phyloP scores from a whole-genome alignment of 2,888 invertebrate genomes.

The Baronia brevicornis region DNA sequence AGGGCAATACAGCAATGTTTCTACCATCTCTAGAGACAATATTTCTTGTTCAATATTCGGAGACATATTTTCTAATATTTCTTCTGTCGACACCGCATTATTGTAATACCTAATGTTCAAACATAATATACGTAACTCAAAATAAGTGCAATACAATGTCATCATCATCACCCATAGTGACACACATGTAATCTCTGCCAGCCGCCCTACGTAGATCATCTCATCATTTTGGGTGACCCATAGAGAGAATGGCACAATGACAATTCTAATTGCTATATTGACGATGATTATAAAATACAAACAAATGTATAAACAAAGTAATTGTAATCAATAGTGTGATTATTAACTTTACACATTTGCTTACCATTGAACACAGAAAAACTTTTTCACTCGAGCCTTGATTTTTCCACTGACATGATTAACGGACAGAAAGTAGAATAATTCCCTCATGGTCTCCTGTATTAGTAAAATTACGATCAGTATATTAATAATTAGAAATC shows the following conservation, averaged over 20 bases:
- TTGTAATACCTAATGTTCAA: slow-evolving; percentile 54
- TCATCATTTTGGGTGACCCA: no score
- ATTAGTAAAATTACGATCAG: slow-evolving; percentile 15
- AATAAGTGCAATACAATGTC: no score
- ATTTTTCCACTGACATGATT: slow-evolving; percentile 63
- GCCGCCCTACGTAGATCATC: no score
- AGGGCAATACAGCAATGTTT: slow-evolving; percentile 49
- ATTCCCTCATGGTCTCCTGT: slow-evolving; percentile 63
- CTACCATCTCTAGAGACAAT: slow-evolving; percentile 55
- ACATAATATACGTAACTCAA: no score
- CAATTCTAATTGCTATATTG: no score
- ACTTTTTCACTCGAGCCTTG: slow-evolving; percentile 58
- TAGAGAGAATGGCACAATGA: no score
- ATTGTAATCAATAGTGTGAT: slow-evolving; percentile 1
- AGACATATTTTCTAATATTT: slow-evolving; percentile 59
- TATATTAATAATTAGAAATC: slow-evolving; percentile 9
- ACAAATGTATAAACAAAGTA: no score
- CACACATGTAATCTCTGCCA: no score
- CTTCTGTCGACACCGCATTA: slow-evolving; percentile 48
- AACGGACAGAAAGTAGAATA: slow-evolving; percentile 62
- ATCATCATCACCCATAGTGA: no score
- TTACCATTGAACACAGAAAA: slow-evolving; percentile 64
- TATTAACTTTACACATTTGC: slow-evolving; percentile 19
- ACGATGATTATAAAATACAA: no score
- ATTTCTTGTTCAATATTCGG: slow-evolving; percentile 59